A percentile compares a stretch with the other conserved stretches of the same genome.
Conservation (phyloP, 2,113 vertebrate genomes). For the Petromus typicus region DNA sequence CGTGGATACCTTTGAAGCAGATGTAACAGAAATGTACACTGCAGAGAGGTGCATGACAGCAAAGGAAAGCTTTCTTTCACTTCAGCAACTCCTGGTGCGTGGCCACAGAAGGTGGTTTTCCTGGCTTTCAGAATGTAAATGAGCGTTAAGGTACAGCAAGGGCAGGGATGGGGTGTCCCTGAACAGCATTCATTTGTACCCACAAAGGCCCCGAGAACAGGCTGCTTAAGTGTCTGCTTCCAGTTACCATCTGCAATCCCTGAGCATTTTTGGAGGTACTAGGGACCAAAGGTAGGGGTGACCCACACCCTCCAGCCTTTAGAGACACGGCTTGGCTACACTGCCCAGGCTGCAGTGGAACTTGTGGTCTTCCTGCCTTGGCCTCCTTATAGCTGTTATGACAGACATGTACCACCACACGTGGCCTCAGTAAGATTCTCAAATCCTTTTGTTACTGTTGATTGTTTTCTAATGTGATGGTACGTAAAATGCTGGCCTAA, state of each 20-base stretch:
- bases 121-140: background rate
- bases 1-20: conserved; percentile 31
- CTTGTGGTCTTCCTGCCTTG: background rate
- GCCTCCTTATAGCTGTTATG: background rate
- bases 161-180: background rate
- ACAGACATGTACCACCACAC: too few species aligned
- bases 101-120: background rate
- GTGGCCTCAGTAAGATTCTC: background rate
- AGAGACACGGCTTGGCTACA: background rate
- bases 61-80: conserved; percentile 33
- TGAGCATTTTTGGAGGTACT: background rate
- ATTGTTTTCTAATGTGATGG: background rate
- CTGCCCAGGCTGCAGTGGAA: background rate
- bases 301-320: background rate
- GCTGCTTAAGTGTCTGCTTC: background rate
- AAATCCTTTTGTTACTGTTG: background rate
- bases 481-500: background rate
- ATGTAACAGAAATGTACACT: conserved; percentile 8
- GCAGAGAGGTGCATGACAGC: background rate
- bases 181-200: background rate
- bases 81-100: background rate
- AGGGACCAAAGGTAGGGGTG: too few species aligned
- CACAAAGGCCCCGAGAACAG: background rate
- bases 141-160: background rate
- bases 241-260: background rate